Evolutionary conservation across 2,888 invertebrate genomes (phyloP), one percentile per base, ranked within the genome.

Genomic region (Asteroscopus sphinx): DNA sequence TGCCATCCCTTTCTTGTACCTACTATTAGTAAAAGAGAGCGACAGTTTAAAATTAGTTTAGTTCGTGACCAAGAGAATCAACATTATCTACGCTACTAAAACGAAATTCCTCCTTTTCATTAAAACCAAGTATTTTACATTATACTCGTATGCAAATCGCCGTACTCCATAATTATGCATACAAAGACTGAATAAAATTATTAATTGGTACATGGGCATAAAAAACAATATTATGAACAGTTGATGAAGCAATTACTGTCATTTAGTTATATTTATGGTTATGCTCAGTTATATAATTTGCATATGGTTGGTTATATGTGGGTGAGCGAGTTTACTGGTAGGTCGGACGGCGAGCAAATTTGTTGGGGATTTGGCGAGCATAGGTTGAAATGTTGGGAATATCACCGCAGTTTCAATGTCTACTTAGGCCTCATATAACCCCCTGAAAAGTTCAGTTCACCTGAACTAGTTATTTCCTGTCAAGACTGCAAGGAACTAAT

Each of bases 191-290:
- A 57, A 66, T 60, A 66, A 66, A 60, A 59, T 62, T 66, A 60
- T 73, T 72, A 72, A 73, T 73, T 69, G 69, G 58, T 51, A 48
- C 45, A 55, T 41, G 39, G 48, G 35, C 26, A 61, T 61, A 80
- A 79, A 73, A 71, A 68, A 37, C 75, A 79, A 77, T 70, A 77
- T 83, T 81, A 81, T 75, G 68, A n/a, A 59, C 70, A 3, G 25
- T 52, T 63, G 72, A 74, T 74, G 61, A 73, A 76, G 76, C 65
- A 49, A 76, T 76, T 66, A 76, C 21, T 37, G 76, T 65, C 73
- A 45, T 58, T 59, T 54, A 28, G 30, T 32, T 13, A 37, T 58
- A 73, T 76, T 76, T 76, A 76, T 76, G 45, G 40, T 5, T 52
- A 16, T 46, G n/a, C 13, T 32, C 40, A 51, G 42, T 62, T 68